A percentile compares a stretch with the other conserved stretches of the same genome.
Evolutionary conservation across 2,797 vertebrate genomes (phyloP).

Genomic region (Erethizon dorsatum): DNA sequence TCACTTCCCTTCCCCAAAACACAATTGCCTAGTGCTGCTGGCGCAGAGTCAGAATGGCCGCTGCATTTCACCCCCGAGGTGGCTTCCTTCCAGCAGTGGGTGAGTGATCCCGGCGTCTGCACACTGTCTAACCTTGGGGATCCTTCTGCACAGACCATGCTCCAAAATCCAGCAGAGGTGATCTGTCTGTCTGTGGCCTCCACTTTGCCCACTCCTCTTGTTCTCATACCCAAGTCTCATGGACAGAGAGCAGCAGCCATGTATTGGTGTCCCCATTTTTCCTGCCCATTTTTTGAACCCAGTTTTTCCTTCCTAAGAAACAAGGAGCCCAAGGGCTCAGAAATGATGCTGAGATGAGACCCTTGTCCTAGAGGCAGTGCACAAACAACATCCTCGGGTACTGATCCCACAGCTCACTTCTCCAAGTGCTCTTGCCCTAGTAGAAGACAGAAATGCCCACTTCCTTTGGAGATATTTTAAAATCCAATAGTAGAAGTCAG

Average conservation of each 20-base stretch:
- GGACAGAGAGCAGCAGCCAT: neutral
- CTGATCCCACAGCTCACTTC: neutral
- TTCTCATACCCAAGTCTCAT: neutral
- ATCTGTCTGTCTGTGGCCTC: slow-evolving; percentile 50
- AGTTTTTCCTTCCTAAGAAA: slow-evolving; percentile 52
- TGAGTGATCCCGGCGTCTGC: slow-evolving; percentile 82
- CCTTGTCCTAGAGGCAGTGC: neutral
- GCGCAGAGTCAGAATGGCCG: slow-evolving; percentile 84
- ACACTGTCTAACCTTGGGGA: slow-evolving; percentile 64
- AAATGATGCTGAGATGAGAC: neutral
- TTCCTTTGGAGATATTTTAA: neutral
- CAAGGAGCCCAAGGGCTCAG: neutral
- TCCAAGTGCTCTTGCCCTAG: neutral
- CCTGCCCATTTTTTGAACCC: neutral
- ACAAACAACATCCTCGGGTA: neutral
- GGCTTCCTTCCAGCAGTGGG: slow-evolving; percentile 82
- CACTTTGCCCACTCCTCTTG: neutral
- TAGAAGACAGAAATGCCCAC: neutral
- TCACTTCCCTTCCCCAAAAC: slow-evolving; percentile 86
- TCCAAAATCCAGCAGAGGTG: neutral
- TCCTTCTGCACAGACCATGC: slow-evolving; percentile 75
- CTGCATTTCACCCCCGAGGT: slow-evolving; percentile 79
- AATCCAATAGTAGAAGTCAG: neutral
- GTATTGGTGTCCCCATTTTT: neutral
- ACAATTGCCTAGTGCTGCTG: slow-evolving; percentile 82